Base-by-base conservation (phyloP, 2,797 vertebrate species). In the Melanotaenia maccullochi region DNA sequence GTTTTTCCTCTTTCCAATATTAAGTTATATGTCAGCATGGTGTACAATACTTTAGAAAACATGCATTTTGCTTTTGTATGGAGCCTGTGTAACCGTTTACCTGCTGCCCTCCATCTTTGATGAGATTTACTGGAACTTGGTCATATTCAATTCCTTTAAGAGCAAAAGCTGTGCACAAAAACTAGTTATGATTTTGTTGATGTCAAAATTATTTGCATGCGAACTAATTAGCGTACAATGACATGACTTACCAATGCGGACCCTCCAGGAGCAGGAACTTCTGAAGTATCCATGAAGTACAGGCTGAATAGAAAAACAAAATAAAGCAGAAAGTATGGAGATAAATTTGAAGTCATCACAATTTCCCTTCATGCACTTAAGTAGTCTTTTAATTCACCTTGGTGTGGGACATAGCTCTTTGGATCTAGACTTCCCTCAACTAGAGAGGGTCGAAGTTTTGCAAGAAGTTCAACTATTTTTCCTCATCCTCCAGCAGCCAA, bases 261-360 rank as follows among this genome's bases (percentile, higher is more conserved):
- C 97, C 89, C 98, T 96, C 98, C 98, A 99, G 14, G 97, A 95
- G 79, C 98, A 99, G 76, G 98, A 99, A 74, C 98, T 99, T 93
- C 97, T 96, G 93, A 96, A 99, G 89, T 99, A 99, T 83, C 96
- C 95, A 75, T 99, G 95, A 75, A 99, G 96, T 75, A 98, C 75
- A 0, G 97, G 96, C 98, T 99, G 8, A 47, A 66, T 0, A 30
- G 35, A 81, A 60, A 52, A 49, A 42, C 16, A 71, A 71, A 51
- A 90, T 52, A 65, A 68, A 51, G 33, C 35, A 0, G 36, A 58
- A 71, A 67, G 30, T 1, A 1, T 4, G 79, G 0, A 85, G 12
- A 68, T 52, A 47, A 38, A n/a, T 36, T 44, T 1, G 32, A 68
- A 63, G 54, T 18, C 20, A 54, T n/a, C 0, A 32, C 2, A 68